phyloP scores from a whole-genome alignment of 92 coral and sea anemone species.

The Epizoanthus illoricatus region DNA sequence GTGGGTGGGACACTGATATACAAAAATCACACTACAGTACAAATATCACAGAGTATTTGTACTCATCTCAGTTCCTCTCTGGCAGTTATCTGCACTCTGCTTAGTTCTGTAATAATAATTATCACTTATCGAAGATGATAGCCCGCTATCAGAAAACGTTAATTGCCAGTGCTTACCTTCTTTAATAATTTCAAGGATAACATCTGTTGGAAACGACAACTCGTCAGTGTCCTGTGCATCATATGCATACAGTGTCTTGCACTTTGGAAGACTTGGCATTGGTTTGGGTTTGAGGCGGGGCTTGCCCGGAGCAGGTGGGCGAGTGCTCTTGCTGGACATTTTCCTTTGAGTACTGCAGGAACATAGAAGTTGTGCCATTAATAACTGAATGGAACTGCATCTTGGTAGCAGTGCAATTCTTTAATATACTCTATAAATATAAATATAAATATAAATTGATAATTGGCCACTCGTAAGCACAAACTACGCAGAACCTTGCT shows the following conservation, averaged over 20 bases:
- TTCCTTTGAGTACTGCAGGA: slow-evolving; percentile 71
- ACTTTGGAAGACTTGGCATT: slow-evolving; percentile 78
- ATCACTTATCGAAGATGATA: too few species aligned
- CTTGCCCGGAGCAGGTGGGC: slow-evolving; percentile 89
- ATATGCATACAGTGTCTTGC: slow-evolving; percentile 90
- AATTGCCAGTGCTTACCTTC: slow-evolving; percentile 68
- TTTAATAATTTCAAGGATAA: slow-evolving; percentile 79
- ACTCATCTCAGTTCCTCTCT: too few species aligned
- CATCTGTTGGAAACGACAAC: slow-evolving; percentile 90
- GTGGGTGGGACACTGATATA: not conserved
- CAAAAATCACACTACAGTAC: not conserved
- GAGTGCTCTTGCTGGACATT: slow-evolving; percentile 60
- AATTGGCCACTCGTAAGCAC: not conserved
- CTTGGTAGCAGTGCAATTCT: too few species aligned
- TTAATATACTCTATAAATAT: too few species aligned
- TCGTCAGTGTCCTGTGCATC: slow-evolving; percentile 97
- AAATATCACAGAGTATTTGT: too few species aligned
- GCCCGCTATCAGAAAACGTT: too few species aligned
- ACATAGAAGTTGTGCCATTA: not conserved
- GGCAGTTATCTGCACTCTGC: not conserved
- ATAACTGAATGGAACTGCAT: not conserved
- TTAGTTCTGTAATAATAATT: too few species aligned
- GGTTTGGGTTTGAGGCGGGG: slow-evolving; percentile 89
- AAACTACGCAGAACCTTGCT: not conserved
- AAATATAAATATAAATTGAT: too few species aligned